Percentiles rank a stretch among this genome's conserved stretches.
Evolutionary conservation across 1,140 invertebrate species (phyloP).

Genomic region (Uloborus diversus): DNA sequence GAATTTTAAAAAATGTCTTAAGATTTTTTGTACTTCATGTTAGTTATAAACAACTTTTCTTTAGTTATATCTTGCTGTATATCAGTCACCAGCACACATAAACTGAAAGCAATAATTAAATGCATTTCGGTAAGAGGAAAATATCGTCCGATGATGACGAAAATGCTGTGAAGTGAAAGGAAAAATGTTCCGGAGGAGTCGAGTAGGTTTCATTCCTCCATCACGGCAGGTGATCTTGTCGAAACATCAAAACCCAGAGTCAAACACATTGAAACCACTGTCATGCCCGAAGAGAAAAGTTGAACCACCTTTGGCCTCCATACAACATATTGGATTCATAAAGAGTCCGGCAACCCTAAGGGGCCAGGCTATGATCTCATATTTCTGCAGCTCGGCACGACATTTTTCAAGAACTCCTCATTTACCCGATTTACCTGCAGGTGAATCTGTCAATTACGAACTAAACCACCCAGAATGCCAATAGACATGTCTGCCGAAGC

Average conservation of each 20-base stretch:
- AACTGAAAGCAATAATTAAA: no score
- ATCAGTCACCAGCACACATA: no score
- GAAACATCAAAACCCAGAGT: slow-evolving; percentile 24
- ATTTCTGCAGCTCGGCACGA: slow-evolving; percentile 34
- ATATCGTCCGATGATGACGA: no score
- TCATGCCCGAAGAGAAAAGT: slow-evolving; percentile 20
- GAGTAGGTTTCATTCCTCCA: not conserved
- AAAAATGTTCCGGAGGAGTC: no score
- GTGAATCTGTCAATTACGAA: slow-evolving; percentile 50
- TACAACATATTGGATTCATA: not conserved
- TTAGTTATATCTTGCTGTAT: no score
- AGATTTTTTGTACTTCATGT: no score
- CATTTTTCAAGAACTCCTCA: slow-evolving; percentile 48
- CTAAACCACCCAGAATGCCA: slow-evolving; percentile 35
- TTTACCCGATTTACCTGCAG: slow-evolving; percentile 47
- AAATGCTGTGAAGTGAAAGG: no score
- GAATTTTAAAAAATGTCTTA: no score
- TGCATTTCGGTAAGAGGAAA: no score
- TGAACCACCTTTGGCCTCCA: slow-evolving; percentile 47
- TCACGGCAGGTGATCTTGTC: slow-evolving; percentile 39
- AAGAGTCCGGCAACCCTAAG: slow-evolving; percentile 40
- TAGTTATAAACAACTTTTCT: no score
- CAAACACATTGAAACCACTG: slow-evolving; percentile 14
- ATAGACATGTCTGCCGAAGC: slow-evolving; percentile 54
- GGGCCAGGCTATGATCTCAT: slow-evolving; percentile 2